Conservation (phyloP, 2,113 vertebrate species). For the Microcebus jonahi region DNA sequence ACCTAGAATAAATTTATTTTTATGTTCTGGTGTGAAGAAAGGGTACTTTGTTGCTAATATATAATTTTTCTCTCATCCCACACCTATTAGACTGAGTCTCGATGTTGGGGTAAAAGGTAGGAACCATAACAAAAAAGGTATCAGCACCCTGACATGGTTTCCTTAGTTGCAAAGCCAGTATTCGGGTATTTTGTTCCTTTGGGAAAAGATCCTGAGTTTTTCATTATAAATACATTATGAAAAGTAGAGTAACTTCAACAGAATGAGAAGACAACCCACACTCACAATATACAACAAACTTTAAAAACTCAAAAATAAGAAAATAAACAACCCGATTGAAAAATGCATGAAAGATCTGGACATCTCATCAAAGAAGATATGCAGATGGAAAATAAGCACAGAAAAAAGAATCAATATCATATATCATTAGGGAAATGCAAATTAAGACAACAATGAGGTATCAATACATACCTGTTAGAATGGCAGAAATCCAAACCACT, state of each 20-base stretch:
- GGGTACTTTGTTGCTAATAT: not conserved
- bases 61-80: not conserved
- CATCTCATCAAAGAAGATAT: not conserved
- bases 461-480: not conserved
- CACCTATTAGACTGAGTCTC: not conserved
- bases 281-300: not conserved
- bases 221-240: not conserved
- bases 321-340: not conserved
- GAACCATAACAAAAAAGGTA: too few relatives aligned
- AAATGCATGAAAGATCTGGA: not conserved
- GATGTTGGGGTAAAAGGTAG: not conserved
- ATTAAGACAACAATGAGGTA: not conserved
- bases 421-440: not conserved
- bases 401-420: not conserved
- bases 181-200: not conserved
- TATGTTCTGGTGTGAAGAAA: not conserved
- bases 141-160: not conserved
- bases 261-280: not conserved
- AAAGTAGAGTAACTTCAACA: not conserved
- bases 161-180: not conserved
- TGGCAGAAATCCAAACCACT: not conserved
- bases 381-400: not conserved
- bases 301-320: not conserved
- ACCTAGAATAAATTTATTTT: not conserved
- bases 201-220: not conserved